Evolutionary conservation across 30 jellyfish, hydroid and myxozoan genomes (phyloP).

Genomic region (Sanderia malayensis): DNA sequence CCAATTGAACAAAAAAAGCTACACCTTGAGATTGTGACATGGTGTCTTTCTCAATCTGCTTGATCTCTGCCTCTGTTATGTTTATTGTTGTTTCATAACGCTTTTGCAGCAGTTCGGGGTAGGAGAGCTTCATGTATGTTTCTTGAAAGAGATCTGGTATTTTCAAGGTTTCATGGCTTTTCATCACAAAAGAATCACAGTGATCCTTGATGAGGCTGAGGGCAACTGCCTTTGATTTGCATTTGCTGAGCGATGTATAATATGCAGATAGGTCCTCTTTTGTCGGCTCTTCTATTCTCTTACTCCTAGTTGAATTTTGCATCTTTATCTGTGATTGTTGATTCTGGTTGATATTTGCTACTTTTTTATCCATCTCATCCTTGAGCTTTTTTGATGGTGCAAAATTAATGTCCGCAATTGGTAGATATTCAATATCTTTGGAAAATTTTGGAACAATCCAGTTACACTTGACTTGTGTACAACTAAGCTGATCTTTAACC

Average conservation of each 20-base stretch:
- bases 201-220: slow-evolving; percentile 40
- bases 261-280: slow-evolving; percentile 18
- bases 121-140: slow-evolving; percentile 17
- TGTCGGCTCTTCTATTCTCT: slow-evolving; percentile 26
- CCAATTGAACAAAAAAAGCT: slow-evolving; percentile 34
- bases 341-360: neutral
- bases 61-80: slow-evolving; percentile 35
- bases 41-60: slow-evolving; percentile 48
- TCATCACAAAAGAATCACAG: slow-evolving; percentile 26
- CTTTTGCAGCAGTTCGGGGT: slow-evolving; percentile 26
- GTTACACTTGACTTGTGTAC: slow-evolving; percentile 41
- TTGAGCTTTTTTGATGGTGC: slow-evolving; percentile 24
- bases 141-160: slow-evolving; percentile 49
- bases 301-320: neutral
- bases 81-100: slow-evolving; percentile 16
- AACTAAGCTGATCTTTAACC: slow-evolving; percentile 14
- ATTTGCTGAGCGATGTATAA: slow-evolving; percentile 14
- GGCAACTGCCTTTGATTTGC: slow-evolving; percentile 45
- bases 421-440: slow-evolving; percentile 14
- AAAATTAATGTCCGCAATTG: slow-evolving; percentile 12
- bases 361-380: slow-evolving; percentile 21
- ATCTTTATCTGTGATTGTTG: slow-evolving; percentile 1
- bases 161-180: slow-evolving; percentile 17
- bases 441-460: slow-evolving; percentile 33
- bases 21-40: slow-evolving; percentile 29